Evolutionary conservation across 1,140 invertebrate genomes (phyloP).

Genomic region (Muscidifurax raptorellus): DNA sequence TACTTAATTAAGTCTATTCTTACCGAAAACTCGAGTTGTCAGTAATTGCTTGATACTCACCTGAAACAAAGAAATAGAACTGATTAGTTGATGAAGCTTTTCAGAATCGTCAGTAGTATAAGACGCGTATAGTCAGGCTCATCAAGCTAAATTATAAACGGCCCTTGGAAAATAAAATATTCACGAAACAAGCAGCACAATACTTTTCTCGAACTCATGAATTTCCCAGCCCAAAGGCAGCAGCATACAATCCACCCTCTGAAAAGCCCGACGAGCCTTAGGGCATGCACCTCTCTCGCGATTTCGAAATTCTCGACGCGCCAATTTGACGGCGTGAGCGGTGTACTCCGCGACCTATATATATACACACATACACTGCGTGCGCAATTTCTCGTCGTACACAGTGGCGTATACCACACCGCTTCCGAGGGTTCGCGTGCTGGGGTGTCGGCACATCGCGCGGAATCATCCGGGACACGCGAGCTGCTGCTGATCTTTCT

Average conservation of each 20-base stretch:
- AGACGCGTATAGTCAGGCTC: too few relatives aligned
- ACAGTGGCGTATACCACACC: neutral
- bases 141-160: too few relatives aligned
- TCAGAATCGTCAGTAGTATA: too few relatives aligned
- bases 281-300: neutral
- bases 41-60: neutral
- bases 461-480: conserved; percentile 12
- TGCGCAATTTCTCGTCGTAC: neutral
- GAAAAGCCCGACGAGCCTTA: neutral
- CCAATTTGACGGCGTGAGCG: neutral
- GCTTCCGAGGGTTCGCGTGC: neutral
- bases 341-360: neutral
- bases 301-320: conserved; percentile 4
- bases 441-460: neutral
- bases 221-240: neutral
- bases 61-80: neutral
- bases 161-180: neutral
- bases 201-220: neutral
- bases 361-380: neutral
- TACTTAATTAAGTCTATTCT: neutral
- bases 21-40: neutral
- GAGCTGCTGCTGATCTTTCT: conserved; percentile 10
- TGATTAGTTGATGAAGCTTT: neutral
- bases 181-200: neutral
- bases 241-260: neutral